Evolutionary conservation across 2,888 invertebrate genomes (phyloP), one percentile per base, ranked within the genome.

Genomic region (Tolmerus cingulatus): DNA sequence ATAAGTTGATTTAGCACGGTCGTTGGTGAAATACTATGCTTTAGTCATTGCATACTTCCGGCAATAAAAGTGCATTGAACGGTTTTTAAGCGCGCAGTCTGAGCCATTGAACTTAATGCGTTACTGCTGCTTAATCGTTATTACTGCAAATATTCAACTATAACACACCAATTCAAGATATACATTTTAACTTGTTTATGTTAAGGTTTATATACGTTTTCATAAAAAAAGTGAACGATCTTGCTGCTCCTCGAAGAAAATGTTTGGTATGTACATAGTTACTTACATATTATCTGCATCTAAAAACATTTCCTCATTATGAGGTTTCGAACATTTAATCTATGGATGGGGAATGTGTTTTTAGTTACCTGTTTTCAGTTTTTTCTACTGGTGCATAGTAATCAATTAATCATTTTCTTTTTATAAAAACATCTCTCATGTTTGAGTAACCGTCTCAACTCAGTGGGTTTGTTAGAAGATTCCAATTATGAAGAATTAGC

Each of bases 31-130:
- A 76, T 76, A 34, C 76, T 27, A n/a, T 76, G 34, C 27, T 76
- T 7, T 76, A 9, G 37, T n/a, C 76, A 66, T 7, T 76, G 76
- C 76, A n/a, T 16, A 37, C 76, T 37, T 76, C 76, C 78, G 78
- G 43, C 43, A 40, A 40, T 78, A 78, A 78, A 78, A 78, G 9
- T 43, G 78, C 78, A 78, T 78, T 78, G 78, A 78, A 43, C 12
- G 23, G 66, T 19, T 78, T 78, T 78, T 78, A 78, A 8, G 7
- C 43, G 78, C 12, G 23, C 46, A 23, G 4, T 43, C 19, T 23
- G 1, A 78, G 78, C n/a, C 78, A 78, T 77, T 43, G 43, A 78
- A 78, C 43, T 78, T 78, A 78, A 19, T 78, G 16, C 23, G 23
- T 78, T 78, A 78, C 46, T 78, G 12, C 66, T 9, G 57, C 8